Percentiles rank a stretch among this genome's conserved stretches.
Evolutionary conservation across 2,113 vertebrate species (phyloP).

Genomic region (Ciconia maguari): DNA sequence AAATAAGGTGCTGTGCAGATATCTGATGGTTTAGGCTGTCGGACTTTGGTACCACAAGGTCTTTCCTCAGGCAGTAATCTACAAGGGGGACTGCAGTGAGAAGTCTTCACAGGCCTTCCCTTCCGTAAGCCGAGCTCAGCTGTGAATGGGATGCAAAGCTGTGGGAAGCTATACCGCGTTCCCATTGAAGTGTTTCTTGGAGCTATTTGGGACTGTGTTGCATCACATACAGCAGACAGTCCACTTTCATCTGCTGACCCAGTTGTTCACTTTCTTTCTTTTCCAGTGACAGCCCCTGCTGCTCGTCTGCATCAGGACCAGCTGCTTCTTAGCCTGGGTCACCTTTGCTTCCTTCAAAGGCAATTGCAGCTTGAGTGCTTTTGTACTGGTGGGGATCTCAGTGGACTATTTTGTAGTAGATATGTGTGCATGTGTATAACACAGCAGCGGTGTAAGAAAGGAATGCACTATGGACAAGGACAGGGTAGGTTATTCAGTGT

Average conservation of each 20-base stretch:
- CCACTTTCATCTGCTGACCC: background rate
- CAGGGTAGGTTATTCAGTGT: background rate
- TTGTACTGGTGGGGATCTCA: background rate
- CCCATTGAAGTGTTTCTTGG: background rate
- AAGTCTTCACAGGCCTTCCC: background rate
- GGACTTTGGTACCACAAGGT: background rate
- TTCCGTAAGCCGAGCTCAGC: background rate
- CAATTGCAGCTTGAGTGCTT: background rate
- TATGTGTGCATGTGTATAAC: background rate
- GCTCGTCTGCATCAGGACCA: background rate
- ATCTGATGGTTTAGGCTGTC: background rate
- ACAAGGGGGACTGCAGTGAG: background rate
- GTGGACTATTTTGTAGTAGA: background rate
- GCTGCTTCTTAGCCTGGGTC: background rate
- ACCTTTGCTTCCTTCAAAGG: background rate
- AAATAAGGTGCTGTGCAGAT: background rate
- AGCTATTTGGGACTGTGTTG: background rate
- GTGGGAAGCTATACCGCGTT: rapidly evolving
- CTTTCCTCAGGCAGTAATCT: background rate
- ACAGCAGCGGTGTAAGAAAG: background rate
- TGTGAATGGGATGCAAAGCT: background rate
- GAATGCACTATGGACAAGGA: background rate
- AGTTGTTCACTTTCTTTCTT: background rate
- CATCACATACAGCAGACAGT: background rate
- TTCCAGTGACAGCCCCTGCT: background rate